These are phyloP conservation scores for Heteractis magnifica DNA, from an alignment of 92 coral and sea anemone species.

Conservation along the genomic window DNA sequence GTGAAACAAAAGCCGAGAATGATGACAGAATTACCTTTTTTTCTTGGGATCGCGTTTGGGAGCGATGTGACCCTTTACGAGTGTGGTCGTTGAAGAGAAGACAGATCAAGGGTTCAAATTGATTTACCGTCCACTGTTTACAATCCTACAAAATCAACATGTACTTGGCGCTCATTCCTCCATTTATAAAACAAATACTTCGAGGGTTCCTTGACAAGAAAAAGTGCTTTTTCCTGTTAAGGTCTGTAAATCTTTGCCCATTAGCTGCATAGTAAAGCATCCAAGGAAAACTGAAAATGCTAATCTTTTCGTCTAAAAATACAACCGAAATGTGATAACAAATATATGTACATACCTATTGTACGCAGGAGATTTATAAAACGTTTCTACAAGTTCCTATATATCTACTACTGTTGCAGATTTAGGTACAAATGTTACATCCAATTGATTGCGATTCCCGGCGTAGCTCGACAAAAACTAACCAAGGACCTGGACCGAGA, in stretches of 20 bases:
- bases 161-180: slow-evolving; percentile 39
- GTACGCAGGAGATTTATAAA: background rate
- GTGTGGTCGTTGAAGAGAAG: slow-evolving; percentile 23
- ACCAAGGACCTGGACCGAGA: slow-evolving; percentile 10
- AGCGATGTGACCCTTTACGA: slow-evolving; percentile 17
- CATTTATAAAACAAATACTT: slow-evolving; percentile 81
- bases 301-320: background rate
- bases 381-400: background rate
- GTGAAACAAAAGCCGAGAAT: background rate
- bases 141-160: slow-evolving; percentile 22
- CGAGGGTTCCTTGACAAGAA: slow-evolving; percentile 50
- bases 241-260: slow-evolving; percentile 36
- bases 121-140: slow-evolving; percentile 22
- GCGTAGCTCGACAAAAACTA: too few relatives aligned
- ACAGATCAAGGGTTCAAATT: slow-evolving; percentile 34
- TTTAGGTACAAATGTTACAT: too few relatives aligned
- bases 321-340: background rate
- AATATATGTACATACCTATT: background rate
- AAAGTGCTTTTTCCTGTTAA: slow-evolving; percentile 18
- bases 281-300: slow-evolving; percentile 29
- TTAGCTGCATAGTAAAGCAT: slow-evolving; percentile 32
- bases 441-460: too few relatives aligned
- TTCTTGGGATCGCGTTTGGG: background rate
- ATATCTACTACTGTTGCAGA: too few relatives aligned
- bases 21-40: background rate